Evolutionary conservation across 2,113 vertebrate species (phyloP), one percentile per base, ranked within the genome.

Genomic region (Mungos mungo): DNA sequence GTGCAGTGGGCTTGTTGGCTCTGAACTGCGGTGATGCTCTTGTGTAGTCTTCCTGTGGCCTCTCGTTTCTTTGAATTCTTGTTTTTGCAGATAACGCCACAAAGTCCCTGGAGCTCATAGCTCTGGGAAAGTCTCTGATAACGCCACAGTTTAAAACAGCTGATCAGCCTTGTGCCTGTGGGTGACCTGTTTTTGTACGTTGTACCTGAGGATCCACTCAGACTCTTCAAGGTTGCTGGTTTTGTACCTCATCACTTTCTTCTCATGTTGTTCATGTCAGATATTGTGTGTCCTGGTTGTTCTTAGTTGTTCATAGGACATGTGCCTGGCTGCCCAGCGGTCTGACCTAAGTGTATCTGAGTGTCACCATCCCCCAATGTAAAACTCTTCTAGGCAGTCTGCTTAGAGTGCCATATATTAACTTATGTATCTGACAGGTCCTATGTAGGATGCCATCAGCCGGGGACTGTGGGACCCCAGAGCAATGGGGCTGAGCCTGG

Each of bases 31-130:
- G 0, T 12, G 25, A 27, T 72, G 98, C 95, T 98, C 97, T 97
- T 98, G 97, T 97, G 21, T 82, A 80, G 84, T 95, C 89, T 98
- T 98, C 98, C 98, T 97, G 95, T 95, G 93, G 79, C 47, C 65
- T 68, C 77, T 87, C 35, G 52, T 93, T 86, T 95, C 96, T 97
- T 93, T 97, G 94, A 98, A 96, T 96, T 98, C 85, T 66, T 72
- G 38, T 77, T 94, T 93, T 82, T 94, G 38, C 57, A 94, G 57
- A 92, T 88, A 92, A 93, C 50, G 95, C 38, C 93, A 79, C 57
- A 45, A 80, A 88, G 47, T 87, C 82, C 60, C 0, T 89, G 80
- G 88, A 97, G 93, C 31, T 63, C 1, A 0, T 47, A 21, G 50
- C 71, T 79, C 93, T 68, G 66, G n/a, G 23, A 85, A 90, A 86